Conservation (phyloP, 2,113 vertebrate genomes). For the Turnix velox region DNA sequence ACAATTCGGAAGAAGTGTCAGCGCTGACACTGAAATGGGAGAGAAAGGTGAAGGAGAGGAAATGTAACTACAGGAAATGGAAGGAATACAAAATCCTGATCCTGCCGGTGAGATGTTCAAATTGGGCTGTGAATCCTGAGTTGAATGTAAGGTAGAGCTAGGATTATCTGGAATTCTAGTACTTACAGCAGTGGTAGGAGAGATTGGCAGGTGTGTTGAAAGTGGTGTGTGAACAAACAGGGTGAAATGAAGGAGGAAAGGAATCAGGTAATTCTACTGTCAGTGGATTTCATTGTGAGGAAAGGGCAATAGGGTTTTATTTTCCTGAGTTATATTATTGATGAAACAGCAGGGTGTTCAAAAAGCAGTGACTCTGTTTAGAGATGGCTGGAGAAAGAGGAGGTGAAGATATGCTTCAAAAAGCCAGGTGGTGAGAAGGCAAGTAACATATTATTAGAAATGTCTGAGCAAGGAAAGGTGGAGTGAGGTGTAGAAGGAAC, state of each 20-base stretch:
- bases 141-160: neutral
- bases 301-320: too few relatives aligned
- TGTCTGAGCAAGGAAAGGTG: neutral
- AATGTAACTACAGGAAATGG: neutral
- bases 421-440: neutral
- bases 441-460: accelerated
- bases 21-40: neutral
- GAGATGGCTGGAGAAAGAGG: neutral
- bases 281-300: neutral
- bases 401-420: neutral
- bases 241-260: neutral
- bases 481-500: neutral
- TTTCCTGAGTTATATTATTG: neutral
- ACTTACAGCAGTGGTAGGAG: neutral
- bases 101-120: neutral
- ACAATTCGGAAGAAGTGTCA: neutral
- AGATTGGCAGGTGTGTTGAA: neutral
- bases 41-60: neutral
- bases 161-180: neutral
- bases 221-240: neutral
- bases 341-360: neutral
- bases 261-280: neutral
- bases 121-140: neutral
- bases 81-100: neutral
- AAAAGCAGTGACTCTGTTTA: neutral